Evolutionary conservation across 2,113 vertebrate species (phyloP).

Genomic region (Lepisosteus oculatus): DNA sequence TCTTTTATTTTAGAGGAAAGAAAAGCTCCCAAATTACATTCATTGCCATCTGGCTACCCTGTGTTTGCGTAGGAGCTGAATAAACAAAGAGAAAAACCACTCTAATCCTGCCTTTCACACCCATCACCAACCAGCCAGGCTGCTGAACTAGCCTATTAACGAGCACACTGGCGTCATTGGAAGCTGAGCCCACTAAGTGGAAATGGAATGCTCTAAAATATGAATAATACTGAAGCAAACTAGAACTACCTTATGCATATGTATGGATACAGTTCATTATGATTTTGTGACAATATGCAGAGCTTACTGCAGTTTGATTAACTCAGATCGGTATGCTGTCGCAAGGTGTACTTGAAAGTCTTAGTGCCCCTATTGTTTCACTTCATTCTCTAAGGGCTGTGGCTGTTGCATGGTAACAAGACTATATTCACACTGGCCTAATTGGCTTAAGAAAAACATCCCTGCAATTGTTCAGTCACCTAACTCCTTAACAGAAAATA

Average conservation of each 20-base stretch:
- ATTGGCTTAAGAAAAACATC: conserved; percentile 62
- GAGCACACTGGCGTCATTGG: too few relatives aligned
- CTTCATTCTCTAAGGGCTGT: conserved; percentile 53
- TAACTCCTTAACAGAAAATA: conserved; percentile 51
- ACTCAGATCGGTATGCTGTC: conserved; percentile 12
- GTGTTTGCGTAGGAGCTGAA: neutral
- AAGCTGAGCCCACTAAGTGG: too few relatives aligned
- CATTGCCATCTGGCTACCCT: neutral
- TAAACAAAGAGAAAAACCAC: conserved; percentile 1
- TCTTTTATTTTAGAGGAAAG: neutral
- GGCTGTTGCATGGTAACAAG: conserved; percentile 50
- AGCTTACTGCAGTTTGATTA: neutral
- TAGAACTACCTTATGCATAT: conserved; percentile 8
- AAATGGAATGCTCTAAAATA: neutral
- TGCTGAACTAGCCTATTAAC: too few relatives aligned
- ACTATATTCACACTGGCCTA: conserved; percentile 43
- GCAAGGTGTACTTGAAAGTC: conserved; percentile 4
- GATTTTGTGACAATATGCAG: neutral
- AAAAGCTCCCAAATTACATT: neutral
- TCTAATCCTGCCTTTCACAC: neutral
- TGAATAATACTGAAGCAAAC: neutral
- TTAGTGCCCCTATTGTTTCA: conserved; percentile 36
- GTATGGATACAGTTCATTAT: neutral
- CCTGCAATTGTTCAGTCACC: conserved; percentile 61
- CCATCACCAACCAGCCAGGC: neutral